These are phyloP conservation scores for Philotrypesis tridentata DNA, from an alignment of 1,140 invertebrate genomes.

Conservation along the genomic window DNA sequence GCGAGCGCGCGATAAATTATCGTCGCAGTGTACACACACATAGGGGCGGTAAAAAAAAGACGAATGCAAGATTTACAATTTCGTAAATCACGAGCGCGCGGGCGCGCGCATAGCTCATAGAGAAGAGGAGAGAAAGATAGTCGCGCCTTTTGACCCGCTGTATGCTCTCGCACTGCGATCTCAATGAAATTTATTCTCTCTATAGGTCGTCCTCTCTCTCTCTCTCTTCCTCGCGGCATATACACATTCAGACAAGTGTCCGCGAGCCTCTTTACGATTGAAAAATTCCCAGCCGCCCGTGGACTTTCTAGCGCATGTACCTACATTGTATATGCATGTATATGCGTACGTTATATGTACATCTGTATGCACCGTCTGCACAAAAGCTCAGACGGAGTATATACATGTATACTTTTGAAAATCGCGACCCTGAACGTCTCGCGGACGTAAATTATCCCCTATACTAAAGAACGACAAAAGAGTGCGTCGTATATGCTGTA, in stretches of 20 bases:
- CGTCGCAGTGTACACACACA: too few species aligned
- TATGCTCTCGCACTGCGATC: too few species aligned
- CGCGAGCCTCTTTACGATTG: background rate
- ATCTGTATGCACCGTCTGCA: too few species aligned
- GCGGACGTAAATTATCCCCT: conserved; percentile 15
- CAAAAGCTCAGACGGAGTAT: too few species aligned
- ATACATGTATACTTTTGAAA: conserved; percentile 3
- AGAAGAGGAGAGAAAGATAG: too few species aligned
- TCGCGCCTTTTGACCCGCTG: background rate
- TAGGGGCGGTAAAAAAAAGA: background rate
- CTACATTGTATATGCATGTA: too few species aligned
- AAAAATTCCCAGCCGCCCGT: background rate
- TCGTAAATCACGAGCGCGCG: background rate
- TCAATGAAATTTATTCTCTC: conserved; percentile 13
- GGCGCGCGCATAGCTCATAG: background rate
- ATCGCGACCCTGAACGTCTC: conserved; percentile 16
- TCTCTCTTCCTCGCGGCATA: background rate
- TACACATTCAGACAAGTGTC: background rate
- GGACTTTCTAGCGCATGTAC: background rate
- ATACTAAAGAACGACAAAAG: background rate
- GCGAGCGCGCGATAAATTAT: background rate
- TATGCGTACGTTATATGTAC: too few species aligned
- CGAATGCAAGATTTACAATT: background rate
- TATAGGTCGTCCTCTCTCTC: background rate
- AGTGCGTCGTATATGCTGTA: too few species aligned